Percentiles rank a stretch among this genome's conserved stretches.
phyloP scores from a whole-genome alignment of 2,888 invertebrate species.

The Iselma pallidipennis region DNA sequence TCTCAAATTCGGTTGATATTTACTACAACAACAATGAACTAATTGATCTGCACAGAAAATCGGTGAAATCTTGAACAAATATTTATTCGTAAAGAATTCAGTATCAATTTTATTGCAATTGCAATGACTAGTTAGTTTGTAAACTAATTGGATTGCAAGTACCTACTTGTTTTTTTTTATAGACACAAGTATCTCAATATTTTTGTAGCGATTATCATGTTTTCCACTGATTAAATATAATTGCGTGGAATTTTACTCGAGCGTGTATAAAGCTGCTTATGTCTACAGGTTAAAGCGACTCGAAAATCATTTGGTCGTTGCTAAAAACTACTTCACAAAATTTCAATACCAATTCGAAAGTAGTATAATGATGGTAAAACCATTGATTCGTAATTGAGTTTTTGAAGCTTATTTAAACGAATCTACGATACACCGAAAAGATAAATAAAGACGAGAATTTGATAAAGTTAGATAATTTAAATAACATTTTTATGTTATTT shows the following conservation, averaged over 20 bases:
- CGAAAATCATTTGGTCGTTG: constrained; percentile 29
- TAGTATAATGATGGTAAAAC: background rate
- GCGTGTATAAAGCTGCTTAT: constrained; percentile 44
- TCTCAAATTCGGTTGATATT: too few species aligned
- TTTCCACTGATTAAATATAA: constrained; percentile 44
- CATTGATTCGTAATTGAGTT: constrained; percentile 3
- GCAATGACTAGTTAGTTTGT: background rate
- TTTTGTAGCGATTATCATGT: constrained; percentile 42
- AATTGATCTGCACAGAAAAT: too few species aligned
- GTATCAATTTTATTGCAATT: background rate
- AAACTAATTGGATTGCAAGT: too few species aligned
- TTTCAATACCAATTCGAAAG: constrained; percentile 7
- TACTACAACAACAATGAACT: too few species aligned
- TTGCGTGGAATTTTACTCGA: constrained; percentile 40
- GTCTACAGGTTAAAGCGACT: constrained; percentile 38
- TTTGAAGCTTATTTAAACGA: too few species aligned
- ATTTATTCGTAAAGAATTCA: too few species aligned
- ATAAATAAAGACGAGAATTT: too few species aligned
- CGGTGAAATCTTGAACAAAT: too few species aligned
- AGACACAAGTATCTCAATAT: constrained; percentile 24
- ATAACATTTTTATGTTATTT: background rate
- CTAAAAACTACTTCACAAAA: constrained; percentile 8
- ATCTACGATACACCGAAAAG: too few species aligned
- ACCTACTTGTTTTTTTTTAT: background rate
- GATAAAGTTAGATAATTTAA: too few species aligned